Percentiles rank a stretch among this genome's conserved stretches.
Evolutionary conservation across 37 sponge, comb jelly and placozoan species (phyloP).

Genomic region (Axinella damicornis): DNA sequence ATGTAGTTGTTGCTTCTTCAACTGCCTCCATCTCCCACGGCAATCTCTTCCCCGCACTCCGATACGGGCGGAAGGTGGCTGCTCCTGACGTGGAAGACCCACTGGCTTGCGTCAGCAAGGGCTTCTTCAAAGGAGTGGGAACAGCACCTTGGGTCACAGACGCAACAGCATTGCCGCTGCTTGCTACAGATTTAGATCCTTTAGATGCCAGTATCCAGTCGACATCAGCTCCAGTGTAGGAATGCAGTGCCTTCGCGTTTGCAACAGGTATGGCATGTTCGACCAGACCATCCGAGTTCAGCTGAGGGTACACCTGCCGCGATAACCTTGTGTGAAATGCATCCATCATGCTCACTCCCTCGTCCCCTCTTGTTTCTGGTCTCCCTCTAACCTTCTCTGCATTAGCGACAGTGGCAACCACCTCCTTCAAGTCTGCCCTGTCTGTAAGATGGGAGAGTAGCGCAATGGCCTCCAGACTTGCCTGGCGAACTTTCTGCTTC

Average conservation of each 20-base stretch:
- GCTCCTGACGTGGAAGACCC: not conserved
- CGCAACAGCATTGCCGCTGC: not conserved
- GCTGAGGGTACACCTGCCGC: conserved; percentile 59
- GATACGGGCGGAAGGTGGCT: conserved; percentile 52
- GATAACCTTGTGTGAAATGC: conserved; percentile 71
- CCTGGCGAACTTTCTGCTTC: conserved; percentile 80
- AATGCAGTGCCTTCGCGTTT: not conserved
- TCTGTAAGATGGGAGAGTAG: conserved; percentile 65
- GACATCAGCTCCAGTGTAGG: conserved; percentile 68
- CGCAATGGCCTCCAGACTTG: conserved; percentile 74
- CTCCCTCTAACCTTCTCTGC: not conserved
- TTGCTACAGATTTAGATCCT: not conserved
- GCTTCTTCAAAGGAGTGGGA: not conserved
- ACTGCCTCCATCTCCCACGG: conserved; percentile 69
- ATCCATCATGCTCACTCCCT: conserved; percentile 34
- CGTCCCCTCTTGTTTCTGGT: not conserved
- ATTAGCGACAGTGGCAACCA: conserved; percentile 37
- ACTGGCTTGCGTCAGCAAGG: not conserved
- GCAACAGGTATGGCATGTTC: conserved; percentile 65
- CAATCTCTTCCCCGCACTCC: conserved; percentile 78
- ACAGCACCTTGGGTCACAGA: conserved; percentile 10
- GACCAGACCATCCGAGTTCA: conserved; percentile 78
- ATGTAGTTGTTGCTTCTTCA: not conserved
- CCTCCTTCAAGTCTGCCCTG: conserved; percentile 21
- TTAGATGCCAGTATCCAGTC: conserved; percentile 76